A percentile compares a stretch with the other conserved stretches of the same genome.
These are phyloP conservation scores for Brachystomella parvula DNA, from an alignment of 1,140 invertebrate species.

Conservation along the genomic window DNA sequence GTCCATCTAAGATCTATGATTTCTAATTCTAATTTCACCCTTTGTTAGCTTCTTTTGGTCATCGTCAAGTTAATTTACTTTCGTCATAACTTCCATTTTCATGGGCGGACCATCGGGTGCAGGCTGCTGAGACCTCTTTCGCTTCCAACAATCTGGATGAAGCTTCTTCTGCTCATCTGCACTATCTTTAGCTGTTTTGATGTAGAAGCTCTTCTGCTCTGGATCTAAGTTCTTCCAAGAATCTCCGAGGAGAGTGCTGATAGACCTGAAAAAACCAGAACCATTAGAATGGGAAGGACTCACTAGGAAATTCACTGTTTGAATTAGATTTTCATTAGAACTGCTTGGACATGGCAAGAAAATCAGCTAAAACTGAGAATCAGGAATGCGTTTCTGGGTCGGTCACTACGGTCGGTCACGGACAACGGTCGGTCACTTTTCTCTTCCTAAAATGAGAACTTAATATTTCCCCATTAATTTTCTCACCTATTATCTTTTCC, in stretches of 20 bases:
- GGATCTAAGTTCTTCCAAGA: slow-evolving; percentile 48
- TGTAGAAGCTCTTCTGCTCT: slow-evolving; percentile 44
- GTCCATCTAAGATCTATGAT: not conserved
- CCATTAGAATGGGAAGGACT: slow-evolving; percentile 12
- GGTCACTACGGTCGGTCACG: no score
- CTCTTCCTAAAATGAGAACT: not conserved
- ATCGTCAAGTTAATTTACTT: slow-evolving; percentile 1
- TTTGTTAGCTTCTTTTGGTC: not conserved
- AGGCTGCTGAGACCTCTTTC: slow-evolving; percentile 44
- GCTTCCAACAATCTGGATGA: slow-evolving; percentile 54
- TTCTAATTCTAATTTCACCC: not conserved
- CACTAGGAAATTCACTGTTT: no score
- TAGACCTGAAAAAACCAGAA: slow-evolving; percentile 44
- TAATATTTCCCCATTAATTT: not conserved
- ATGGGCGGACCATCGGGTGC: not conserved
- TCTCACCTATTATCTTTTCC: slow-evolving; percentile 52
- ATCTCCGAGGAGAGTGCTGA: slow-evolving; percentile 51
- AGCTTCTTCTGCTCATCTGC: slow-evolving; percentile 50
- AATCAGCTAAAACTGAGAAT: no score
- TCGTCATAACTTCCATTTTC: not conserved
- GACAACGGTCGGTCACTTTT: no score
- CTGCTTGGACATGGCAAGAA: no score
- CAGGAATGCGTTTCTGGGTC: no score
- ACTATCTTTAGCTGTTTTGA: slow-evolving; percentile 45
- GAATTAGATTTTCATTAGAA: no score